Conservation (phyloP, 2,888 invertebrate genomes). For the Archips crataeganus region DNA sequence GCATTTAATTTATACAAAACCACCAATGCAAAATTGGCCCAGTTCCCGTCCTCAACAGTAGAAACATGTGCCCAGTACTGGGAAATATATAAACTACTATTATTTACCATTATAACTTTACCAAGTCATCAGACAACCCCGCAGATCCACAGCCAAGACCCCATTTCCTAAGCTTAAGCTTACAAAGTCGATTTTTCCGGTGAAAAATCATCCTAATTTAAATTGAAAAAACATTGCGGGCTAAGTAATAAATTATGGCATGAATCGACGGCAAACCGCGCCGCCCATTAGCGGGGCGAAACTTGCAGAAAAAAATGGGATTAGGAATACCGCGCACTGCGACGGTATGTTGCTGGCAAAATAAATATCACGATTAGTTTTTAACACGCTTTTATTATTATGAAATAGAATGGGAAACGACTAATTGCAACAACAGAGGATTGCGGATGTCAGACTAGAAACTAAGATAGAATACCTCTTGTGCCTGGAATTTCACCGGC, state of each 20-base stretch:
- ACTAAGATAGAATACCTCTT: no score
- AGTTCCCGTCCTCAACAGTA: no score
- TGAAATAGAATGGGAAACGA: no score
- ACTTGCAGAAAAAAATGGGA: constrained; percentile 63
- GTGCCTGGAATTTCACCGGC: no score
- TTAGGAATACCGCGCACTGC: constrained; percentile 55
- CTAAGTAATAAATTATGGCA: constrained; percentile 56
- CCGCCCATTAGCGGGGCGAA: constrained; percentile 72
- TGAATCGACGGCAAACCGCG: constrained; percentile 65
- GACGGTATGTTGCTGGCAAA: not conserved
- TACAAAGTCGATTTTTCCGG: constrained; percentile 24
- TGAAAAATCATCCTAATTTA: constrained; percentile 34
- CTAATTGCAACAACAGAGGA: no score
- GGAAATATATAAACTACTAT: not conserved
- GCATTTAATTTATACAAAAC: no score
- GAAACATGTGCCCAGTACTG: no score
- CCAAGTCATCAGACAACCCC: not conserved
- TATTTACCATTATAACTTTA: not conserved
- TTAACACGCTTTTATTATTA: no score
- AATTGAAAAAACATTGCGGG: constrained; percentile 42
- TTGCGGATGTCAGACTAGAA: no score
- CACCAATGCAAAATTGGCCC: no score
- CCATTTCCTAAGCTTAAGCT: constrained; percentile 1
- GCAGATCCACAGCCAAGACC: not conserved
- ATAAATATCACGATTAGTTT: not conserved